phyloP scores from a whole-genome alignment of 2,113 vertebrate genomes.

The Urocolius indicus region DNA sequence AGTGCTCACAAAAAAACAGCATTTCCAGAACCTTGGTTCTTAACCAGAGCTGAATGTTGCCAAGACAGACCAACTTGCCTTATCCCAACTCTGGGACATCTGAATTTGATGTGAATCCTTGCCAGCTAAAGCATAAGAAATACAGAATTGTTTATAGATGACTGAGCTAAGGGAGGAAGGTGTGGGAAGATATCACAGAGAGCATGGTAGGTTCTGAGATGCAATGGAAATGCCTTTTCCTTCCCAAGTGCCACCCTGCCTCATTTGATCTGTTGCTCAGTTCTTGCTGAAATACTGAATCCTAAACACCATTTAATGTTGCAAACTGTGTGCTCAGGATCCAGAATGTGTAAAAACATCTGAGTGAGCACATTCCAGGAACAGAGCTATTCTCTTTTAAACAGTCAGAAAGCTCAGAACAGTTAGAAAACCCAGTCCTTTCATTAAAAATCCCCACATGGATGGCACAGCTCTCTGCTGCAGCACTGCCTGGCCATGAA shows the following conservation, averaged over 20 bases:
- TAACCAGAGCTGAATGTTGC: neutral
- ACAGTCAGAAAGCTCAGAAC: neutral
- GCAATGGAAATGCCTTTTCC: neutral
- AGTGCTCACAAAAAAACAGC: neutral
- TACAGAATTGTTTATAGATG: neutral
- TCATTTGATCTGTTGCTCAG: neutral
- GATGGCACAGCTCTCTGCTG: neutral
- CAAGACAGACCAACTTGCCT: neutral
- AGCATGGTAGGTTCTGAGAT: neutral
- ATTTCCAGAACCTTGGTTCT: neutral
- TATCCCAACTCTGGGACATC: neutral
- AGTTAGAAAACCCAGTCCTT: neutral
- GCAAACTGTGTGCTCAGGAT: neutral
- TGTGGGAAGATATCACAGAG: neutral
- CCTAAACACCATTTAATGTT: neutral
- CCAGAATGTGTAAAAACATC: neutral
- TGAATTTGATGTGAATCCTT: neutral
- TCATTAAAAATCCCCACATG: neutral
- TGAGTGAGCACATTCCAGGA: neutral
- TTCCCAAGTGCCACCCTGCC: neutral
- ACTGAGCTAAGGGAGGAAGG: neutral
- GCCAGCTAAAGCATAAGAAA: neutral
- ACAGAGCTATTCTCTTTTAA: neutral
- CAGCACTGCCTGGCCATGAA: neutral
- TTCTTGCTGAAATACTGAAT: neutral